Conservation (phyloP, 2,113 vertebrate genomes). For the Stercorarius parasiticus region DNA sequence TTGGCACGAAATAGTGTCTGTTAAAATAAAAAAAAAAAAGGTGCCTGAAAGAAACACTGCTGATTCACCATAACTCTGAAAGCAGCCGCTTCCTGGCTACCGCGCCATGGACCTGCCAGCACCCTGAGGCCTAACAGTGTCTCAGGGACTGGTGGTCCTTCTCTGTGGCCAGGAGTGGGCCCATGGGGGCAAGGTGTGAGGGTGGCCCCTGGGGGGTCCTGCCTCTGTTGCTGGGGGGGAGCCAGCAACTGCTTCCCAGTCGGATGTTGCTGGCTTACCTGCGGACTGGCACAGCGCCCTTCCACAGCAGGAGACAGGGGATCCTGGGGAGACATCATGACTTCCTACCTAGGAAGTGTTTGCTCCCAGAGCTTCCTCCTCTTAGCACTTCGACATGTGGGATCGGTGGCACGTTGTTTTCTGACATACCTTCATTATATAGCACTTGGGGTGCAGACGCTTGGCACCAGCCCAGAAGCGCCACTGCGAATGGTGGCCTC, state of each 20-base stretch:
- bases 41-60: neutral
- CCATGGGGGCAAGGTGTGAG: fast-evolving
- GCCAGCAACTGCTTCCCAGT: neutral
- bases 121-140: fast-evolving
- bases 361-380: neutral
- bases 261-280: neutral
- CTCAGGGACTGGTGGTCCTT: neutral
- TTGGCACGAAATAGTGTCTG: neutral
- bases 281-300: neutral
- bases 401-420: neutral
- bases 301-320: neutral
- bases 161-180: neutral
- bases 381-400: neutral
- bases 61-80: neutral
- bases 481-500: neutral
- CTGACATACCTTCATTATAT: fast-evolving
- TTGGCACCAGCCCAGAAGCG: neutral
- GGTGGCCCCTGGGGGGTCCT: fast-evolving
- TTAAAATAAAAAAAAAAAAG: neutral
- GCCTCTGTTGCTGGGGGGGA: neutral
- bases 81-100: neutral
- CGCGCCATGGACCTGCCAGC: fast-evolving
- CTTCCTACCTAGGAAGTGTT: neutral
- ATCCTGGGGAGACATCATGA: neutral
- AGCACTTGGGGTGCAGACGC: neutral